Conservation (phyloP, 92 coral and sea anemone genomes). For the Micromussa lordhowensis region DNA sequence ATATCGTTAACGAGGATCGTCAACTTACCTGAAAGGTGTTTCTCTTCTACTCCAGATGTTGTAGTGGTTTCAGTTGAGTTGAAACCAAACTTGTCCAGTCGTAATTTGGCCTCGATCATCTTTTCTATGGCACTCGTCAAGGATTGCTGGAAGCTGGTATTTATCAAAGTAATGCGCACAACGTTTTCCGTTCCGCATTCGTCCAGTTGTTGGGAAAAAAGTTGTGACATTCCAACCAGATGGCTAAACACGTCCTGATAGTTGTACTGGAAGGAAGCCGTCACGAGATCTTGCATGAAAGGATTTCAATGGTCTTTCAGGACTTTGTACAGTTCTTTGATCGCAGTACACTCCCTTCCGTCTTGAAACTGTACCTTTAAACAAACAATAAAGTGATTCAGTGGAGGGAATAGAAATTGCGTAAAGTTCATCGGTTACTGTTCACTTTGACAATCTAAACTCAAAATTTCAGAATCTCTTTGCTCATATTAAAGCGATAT, state of each 20-base stretch:
- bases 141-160: neutral
- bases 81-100: too few species aligned
- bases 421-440: too few species aligned
- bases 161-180: neutral
- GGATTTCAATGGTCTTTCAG: neutral
- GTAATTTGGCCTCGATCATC: too few species aligned
- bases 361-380: neutral
- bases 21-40: too few species aligned
- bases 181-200: neutral
- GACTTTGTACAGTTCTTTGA: neutral
- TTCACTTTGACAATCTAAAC: too few species aligned
- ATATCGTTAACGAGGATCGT: too few species aligned
- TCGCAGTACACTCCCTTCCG: neutral
- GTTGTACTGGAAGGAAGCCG: neutral
- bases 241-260: neutral
- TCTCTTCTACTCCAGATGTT: too few species aligned
- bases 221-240: neutral
- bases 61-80: too few species aligned
- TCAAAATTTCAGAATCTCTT: too few species aligned
- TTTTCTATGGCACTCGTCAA: neutral
- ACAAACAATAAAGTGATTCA: neutral
- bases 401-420: too few species aligned
- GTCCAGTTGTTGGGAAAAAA: too few species aligned
- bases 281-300: neutral
- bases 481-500: too few species aligned